A percentile compares a stretch with the other conserved stretches of the same genome.
Conservation (phyloP, 2,797 vertebrate genomes). For the Sorex maritimensis region DNA sequence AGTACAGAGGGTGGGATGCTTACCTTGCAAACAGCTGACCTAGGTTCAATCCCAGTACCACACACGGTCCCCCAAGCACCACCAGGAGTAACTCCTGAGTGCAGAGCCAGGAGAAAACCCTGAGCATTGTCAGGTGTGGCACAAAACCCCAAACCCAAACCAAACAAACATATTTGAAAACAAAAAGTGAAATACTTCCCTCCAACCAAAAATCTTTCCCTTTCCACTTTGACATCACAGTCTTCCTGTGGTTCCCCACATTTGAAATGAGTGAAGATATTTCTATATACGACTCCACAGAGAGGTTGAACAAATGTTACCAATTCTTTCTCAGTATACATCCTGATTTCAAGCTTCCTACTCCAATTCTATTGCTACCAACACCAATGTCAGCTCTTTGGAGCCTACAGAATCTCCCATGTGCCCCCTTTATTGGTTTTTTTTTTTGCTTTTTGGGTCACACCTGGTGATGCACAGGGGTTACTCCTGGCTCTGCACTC, state of each 20-base stretch:
- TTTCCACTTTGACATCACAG: background rate
- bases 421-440: too few species aligned
- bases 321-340: background rate
- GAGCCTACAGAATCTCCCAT: background rate
- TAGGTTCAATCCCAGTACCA: too few species aligned
- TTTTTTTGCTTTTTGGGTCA: too few species aligned
- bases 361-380: background rate
- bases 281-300: background rate
- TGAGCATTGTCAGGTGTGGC: too few species aligned
- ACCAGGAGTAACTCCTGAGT: too few species aligned
- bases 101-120: too few species aligned
- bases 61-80: too few species aligned
- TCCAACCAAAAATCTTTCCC: background rate
- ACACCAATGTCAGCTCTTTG: background rate
- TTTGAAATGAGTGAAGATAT: background rate
- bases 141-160: too few species aligned
- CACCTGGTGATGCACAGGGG: too few species aligned
- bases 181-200: background rate
- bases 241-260: background rate
- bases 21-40: too few species aligned
- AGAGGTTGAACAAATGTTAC: slow-evolving; percentile 7
- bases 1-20: too few species aligned
- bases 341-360: slow-evolving; percentile 5
- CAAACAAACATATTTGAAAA: background rate
- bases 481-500: too few species aligned